Base-by-base conservation (phyloP, 2,113 vertebrate species). In the Eira barbara region DNA sequence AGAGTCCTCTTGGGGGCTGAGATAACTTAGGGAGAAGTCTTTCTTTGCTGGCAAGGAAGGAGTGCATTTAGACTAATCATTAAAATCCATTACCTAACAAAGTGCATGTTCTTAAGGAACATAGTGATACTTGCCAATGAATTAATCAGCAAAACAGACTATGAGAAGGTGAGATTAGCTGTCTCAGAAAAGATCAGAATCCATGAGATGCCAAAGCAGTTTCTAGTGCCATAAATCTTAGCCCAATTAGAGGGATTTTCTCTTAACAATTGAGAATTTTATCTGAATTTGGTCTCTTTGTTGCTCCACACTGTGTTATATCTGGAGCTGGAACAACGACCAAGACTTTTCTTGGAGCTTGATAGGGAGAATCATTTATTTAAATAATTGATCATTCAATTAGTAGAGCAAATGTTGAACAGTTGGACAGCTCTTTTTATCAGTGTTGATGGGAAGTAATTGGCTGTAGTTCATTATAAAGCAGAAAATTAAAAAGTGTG, bases 341-440 rank as follows among this genome's bases (percentile, higher is more conserved):
- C 39, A 82, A 67, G 88, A 63, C 89, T 95, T 95, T 94, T 96
- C 80, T 79, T 87, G 73, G 88, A 74, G 88, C 76, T 76, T 92
- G 13, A 95, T 84, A 97, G 71, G 93, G 92, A 98, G 97, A 98
- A 98, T 97, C 95, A 98, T 98, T 98, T 98, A 83, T 98, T 97
- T 98, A 97, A 99, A 99, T 98, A 99, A 99, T 98, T 98, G 98
- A 99, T 98, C 97, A 96, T 98, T 98, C 98, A 99, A 98, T 99
- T 99, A 98, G 98, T 96, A 98, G 98, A 98, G 98, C 98, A 98
- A 99, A 99, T 98, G 98, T 97, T 98, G 98, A 98, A 96, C 97
- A 98, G 96, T 98, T 97, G 98, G 98, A 97, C 97, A 98, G 98
- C 94, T 97, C 94, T 98, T 98, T 98, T 94, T 98, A 97, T 93